Evolutionary conservation across 2,797 vertebrate species (phyloP), one percentile per base, ranked within the genome.

Genomic region (Liasis olivaceus): DNA sequence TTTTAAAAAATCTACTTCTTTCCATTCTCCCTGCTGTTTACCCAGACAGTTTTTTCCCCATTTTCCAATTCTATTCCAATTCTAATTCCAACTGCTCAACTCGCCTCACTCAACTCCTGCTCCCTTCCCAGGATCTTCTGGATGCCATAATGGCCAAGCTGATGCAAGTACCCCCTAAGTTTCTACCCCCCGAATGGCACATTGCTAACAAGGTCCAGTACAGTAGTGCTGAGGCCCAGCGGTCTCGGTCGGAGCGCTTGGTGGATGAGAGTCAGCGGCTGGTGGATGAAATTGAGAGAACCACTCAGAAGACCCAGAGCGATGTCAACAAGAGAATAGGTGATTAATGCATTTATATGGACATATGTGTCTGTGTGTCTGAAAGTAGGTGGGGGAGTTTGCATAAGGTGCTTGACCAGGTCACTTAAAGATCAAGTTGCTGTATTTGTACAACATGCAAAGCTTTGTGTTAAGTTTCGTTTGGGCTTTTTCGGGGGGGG

Each of bases 261-360:
- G 97, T 96, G 66, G 97, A 97, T 8, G 98, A 99, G 94, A 99
- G 98, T 87, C 97, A 87, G 94, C 97, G 98, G 94, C 97, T 99
- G 92, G 97, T 99, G 84, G 96, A 97, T 17, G 98, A 99, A 93
- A 97, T 97, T 22, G 98, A 98, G 91, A 98, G 97, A 95, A 95
- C 96, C 7, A 98, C 98, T 51, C 98, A 94, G 94, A 98, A 95
- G 95, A 97, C 98, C 91, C 98, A 98, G 93, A 97, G 97, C 0
- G 98, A 98, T 42, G 98, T 98, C 94, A 98, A 97, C 95, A 98
- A 98, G 95, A 98, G 96, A 92, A 97, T 99, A 59, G 98, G 99
- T 99, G 97, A 97, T 26, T 51, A 20, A 2, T 22, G 72, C 72
- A 24, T 81, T 81, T 81, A 24, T 42, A 24, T 81, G 36, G 36